Base-by-base conservation (phyloP, 2,888 invertebrate species). In the Microctonus hyperodae region DNA sequence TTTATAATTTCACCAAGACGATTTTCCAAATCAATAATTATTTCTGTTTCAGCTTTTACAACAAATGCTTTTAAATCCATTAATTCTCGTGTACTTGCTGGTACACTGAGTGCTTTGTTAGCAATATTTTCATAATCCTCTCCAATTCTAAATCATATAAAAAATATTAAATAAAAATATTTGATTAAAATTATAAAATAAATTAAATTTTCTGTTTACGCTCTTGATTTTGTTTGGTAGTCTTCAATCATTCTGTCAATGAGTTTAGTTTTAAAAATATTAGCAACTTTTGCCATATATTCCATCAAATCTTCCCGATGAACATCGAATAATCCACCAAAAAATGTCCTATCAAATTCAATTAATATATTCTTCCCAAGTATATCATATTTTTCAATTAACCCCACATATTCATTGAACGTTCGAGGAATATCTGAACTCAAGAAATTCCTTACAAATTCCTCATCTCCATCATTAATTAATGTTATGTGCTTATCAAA, bases 271-370 rank as follows among this genome's bases (percentile, higher is more conserved):
- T 91, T 90, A 63, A 95, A 85, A 62, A 87, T 86, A 33, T 90
- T 88, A 0, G 95, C 93, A 28, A 91, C 86, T 11, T 86, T 83
- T 7, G 91, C 89, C 70, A 97, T 83, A 0, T 91, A 87, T 16
- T 87, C 87, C 55, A 97, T 92, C 33, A 97, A 86, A 64, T 92
- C 92, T 57, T 88, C 89, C 64, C 96, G 89, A 82, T 94, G 91
- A 81, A 97, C 90, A 78, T 93, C 91, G 81, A 94, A 97, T 85
- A 96, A 89, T 9, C 95, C 95, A 78, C 93, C 90, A 20, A 90
- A 89, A 20, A 92, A 88, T 0, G 91, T 90, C 68, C 90, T 88
- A 72, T 90, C 88, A 50, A 79, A 79, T 55, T 77, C 75, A 1
- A 76, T 84, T 0, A 90, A 89, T 68, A 93, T 90, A 66, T 87